phyloP scores from a whole-genome alignment of 2,797 vertebrate species.

The Emydoidea blandingii region DNA sequence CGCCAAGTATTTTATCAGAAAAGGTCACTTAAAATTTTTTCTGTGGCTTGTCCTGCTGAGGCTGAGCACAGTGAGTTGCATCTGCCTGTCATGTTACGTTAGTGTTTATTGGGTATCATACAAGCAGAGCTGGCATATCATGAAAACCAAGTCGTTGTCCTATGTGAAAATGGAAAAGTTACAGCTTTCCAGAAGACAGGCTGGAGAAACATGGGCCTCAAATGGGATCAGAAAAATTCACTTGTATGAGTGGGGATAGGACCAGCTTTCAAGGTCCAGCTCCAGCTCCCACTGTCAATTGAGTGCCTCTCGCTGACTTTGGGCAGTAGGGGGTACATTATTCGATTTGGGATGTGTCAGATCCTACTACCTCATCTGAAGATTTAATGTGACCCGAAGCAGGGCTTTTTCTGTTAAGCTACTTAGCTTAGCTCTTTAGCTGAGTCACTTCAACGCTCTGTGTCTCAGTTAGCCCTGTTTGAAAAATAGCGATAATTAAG shows the following conservation, averaged over 20 bases:
- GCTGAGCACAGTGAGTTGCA: constrained; percentile 53
- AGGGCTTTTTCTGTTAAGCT: constrained; percentile 54
- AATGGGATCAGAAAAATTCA: constrained; percentile 37
- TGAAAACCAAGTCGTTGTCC: constrained; percentile 56
- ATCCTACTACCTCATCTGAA: constrained; percentile 48
- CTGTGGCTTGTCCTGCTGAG: constrained; percentile 42
- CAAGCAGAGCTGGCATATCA: constrained; percentile 45
- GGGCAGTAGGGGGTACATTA: constrained; percentile 67
- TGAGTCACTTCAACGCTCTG: constrained; percentile 65
- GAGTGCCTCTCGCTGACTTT: constrained; percentile 64
- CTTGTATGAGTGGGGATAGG: constrained; percentile 63
- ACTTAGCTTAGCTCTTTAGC: constrained; percentile 62
- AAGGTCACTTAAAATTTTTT: constrained; percentile 63
- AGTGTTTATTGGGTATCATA: constrained; percentile 43
- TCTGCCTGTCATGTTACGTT: constrained; percentile 72
- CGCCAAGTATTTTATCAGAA: constrained; percentile 23
- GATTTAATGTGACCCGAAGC: constrained; percentile 64
- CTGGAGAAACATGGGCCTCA: constrained; percentile 63
- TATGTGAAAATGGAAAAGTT: constrained; percentile 69
- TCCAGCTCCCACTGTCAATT: constrained; percentile 56
- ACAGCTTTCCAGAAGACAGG: constrained; percentile 62
- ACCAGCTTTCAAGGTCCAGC: constrained; percentile 58
- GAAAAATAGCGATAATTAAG: constrained; percentile 53
- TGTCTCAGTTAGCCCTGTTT: constrained; percentile 38
- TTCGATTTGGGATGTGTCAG: constrained; percentile 73